phyloP scores from a whole-genome alignment of 2,888 invertebrate genomes.

The Belgica antarctica region DNA sequence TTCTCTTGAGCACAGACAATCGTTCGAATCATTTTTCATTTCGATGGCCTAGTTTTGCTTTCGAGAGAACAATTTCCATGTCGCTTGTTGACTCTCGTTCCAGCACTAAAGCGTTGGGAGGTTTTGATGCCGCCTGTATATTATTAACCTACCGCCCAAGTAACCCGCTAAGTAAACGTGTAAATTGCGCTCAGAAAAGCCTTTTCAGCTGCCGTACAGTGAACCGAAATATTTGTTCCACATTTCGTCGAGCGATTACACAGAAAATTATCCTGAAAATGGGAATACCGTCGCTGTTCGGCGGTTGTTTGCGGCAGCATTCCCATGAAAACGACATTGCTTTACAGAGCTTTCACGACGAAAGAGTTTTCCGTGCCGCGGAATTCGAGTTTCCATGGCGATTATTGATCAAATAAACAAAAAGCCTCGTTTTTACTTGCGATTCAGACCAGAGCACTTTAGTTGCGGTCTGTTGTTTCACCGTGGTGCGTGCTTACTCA shows the following conservation, averaged over 20 bases:
- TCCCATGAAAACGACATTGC: neutral
- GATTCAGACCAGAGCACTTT: neutral
- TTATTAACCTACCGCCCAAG: neutral
- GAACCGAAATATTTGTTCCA: constrained; percentile 6
- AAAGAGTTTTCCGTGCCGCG: constrained; percentile 22
- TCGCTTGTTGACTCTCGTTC: constrained; percentile 4
- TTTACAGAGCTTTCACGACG: constrained; percentile 5
- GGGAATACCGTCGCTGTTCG: constrained; percentile 24
- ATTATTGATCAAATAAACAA: constrained; percentile 23
- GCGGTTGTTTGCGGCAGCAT: neutral
- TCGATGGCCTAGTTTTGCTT: constrained; percentile 8
- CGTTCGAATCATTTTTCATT: neutral
- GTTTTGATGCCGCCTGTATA: too few species aligned
- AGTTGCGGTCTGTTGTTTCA: constrained; percentile 23
- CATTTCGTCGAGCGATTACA: neutral
- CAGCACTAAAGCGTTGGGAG: too few species aligned
- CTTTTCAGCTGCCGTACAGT: neutral
- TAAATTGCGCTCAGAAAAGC: neutral
- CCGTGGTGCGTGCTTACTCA: constrained; percentile 6
- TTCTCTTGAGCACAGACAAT: constrained; percentile 6
- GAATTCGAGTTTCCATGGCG: constrained; percentile 19
- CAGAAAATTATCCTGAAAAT: neutral
- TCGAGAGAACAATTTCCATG: neutral
- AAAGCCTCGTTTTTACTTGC: constrained; percentile 35
- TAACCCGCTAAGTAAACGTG: neutral